Evolutionary conservation across 2,113 vertebrate genomes (phyloP), one percentile per base, ranked within the genome.

Genomic region (Martes martes): DNA sequence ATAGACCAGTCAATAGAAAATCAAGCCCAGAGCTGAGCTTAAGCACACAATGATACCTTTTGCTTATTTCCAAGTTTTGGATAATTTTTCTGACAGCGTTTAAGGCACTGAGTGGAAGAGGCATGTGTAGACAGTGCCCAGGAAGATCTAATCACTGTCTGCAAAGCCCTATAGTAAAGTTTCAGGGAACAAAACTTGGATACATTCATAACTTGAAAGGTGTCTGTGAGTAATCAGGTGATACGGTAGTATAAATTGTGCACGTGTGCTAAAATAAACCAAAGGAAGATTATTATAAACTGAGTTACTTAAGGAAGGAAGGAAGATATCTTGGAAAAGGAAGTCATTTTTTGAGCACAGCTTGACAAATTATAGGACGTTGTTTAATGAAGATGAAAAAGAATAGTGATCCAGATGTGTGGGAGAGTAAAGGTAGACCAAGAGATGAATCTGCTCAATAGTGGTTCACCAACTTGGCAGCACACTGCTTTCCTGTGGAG

Each of bases 241-340:
- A 69, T 84, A 57, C 69, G 52, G 31, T 61, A 80, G 4, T 71
- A 4, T 92, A 73, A 95, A 88, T 73, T 76, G 4, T 59, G 80
- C 28, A 63, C 19, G 21, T 93, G 76, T 93, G 61, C 57, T 80
- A 42, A 80, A 92, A 69, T 89, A 96, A 93, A 78, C 94, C 87
- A 89, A 95, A 83, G 18, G 23, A 97, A 78, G n/a, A 47, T 76
- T 47, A 50, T 84, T 52, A 42, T 45, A 90, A 84, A 31, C 11
- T 45, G 42, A 91, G 55, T 55, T 96, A 80, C 84, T 84, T 33
- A 71, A 85, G 28, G 57, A 95, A 93, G 23, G 57, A 95, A 93
- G 61, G 39, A 90, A 52, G 9, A 2, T 28, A 21, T 86, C 55
- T 63, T 86, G 31, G 52, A 93, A 94, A 89, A 94, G 42, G 9